Percentiles rank a stretch among this genome's conserved stretches.
Evolutionary conservation across 1,140 invertebrate species (phyloP).

Genomic region (Probaryconus sp.): DNA sequence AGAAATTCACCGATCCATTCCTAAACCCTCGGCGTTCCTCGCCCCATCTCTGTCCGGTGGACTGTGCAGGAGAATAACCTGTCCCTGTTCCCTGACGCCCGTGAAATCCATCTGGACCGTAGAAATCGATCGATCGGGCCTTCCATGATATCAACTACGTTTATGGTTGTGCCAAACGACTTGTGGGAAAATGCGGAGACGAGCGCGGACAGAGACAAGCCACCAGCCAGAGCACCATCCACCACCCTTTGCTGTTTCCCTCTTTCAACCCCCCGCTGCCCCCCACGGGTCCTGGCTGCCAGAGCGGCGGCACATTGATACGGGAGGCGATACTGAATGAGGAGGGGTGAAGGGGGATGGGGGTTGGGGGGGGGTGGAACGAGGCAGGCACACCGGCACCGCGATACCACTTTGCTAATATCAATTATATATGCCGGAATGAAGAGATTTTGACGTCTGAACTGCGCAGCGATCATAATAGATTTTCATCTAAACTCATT

Average conservation of each 20-base stretch:
- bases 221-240: too few relatives aligned
- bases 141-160: conserved; percentile 60
- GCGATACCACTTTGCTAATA: conserved; percentile 31
- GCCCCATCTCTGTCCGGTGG: too few relatives aligned
- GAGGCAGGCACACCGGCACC: background rate
- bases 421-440: conserved; percentile 59
- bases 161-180: conserved; percentile 56
- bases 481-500: conserved; percentile 63
- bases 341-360: background rate
- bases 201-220: background rate
- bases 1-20: conserved; percentile 78
- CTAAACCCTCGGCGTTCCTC: conserved; percentile 65
- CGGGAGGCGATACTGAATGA: too few relatives aligned
- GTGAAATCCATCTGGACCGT: conserved; percentile 63
- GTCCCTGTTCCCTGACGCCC: conserved; percentile 29
- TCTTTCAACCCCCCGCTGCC: too few relatives aligned
- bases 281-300: too few relatives aligned
- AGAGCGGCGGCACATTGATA: too few relatives aligned
- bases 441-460: conserved; percentile 61
- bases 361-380: background rate
- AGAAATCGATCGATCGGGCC: conserved; percentile 65
- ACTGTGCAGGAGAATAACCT: too few relatives aligned
- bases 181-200: conserved; percentile 39
- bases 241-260: too few relatives aligned
- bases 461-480: conserved; percentile 54